Base-by-base conservation (phyloP, 1,140 invertebrate species). In the Centruroides vittatus region DNA sequence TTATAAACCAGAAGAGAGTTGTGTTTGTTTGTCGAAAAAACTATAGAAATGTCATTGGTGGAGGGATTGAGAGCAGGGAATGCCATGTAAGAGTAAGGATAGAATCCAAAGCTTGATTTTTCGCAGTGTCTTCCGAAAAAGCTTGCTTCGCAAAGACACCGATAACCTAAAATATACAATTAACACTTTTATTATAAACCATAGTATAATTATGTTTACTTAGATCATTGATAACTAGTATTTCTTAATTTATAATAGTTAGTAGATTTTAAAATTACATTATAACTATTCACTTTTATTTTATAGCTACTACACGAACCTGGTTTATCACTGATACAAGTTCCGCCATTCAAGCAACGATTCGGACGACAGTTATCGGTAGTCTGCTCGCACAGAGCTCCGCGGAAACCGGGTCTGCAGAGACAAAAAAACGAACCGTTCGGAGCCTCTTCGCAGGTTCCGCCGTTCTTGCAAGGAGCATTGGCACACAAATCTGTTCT, bases 51-150 rank as follows among this genome's bases (percentile, higher is more conserved):
- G 67, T 94, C 89, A 71, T 93, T 93, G 3, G 87, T 91, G 55
- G 84, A 86, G 1, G 86, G 81, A 69, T 93, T 87, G 51, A 96
- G 69, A 35, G 55, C 41, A 4, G 85, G 82, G 73, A 93, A 95
- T 11, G 84, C 79, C 85, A 94, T 90, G 71, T 83, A 96, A 0
- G 92, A 95, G 0, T 92, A 76, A 67, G 89, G 87, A 58, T 82
- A 80, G 71, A 97, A 96, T 13, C 91, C 90, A 71, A 84, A 90
- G 8, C 88, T 91, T 0, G 88, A 85, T 63, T 85, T 85, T 72
- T 96, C 89, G 73, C 93, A 97, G 69, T 89, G 86, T 34, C 84
- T 78, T 9, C 93, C 93, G 72, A 92, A 93, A n/a, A 86, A 82
- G 53, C 87, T 71, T 8, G 62, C 85, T 64, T 88, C 83, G 71